Conservation (phyloP, 2,888 invertebrate genomes). For the Cantharis nigra region DNA sequence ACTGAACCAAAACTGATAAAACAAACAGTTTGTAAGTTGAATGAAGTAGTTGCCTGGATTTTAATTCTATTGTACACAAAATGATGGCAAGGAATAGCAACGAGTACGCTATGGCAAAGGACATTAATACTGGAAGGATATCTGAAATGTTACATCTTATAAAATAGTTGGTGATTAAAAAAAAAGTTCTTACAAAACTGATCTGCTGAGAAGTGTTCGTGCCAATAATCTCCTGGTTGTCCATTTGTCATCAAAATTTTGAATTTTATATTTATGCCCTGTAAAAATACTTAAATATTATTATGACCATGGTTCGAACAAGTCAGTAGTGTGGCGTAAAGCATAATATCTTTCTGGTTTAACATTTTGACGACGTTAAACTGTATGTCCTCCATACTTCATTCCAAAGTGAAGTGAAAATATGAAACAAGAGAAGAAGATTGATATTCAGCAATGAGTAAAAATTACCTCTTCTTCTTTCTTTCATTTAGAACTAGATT, state of each 20-base stretch:
- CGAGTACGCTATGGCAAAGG: slow-evolving; percentile 74
- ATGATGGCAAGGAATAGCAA: slow-evolving; percentile 73
- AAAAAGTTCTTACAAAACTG: slow-evolving; percentile 80
- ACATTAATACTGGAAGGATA: slow-evolving; percentile 80
- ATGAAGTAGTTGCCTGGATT: slow-evolving; percentile 80
- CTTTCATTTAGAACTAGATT: too few species aligned
- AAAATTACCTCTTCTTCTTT: too few species aligned
- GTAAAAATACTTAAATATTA: slow-evolving; percentile 18
- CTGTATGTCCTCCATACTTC: too few species aligned
- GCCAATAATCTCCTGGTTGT: slow-evolving; percentile 77
- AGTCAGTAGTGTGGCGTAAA: too few species aligned
- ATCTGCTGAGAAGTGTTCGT: slow-evolving; percentile 91
- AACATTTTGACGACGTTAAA: too few species aligned
- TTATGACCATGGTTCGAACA: too few species aligned
- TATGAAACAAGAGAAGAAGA: too few species aligned
- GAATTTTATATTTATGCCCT: slow-evolving; percentile 80
- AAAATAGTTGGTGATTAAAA: neutral
- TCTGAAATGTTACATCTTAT: slow-evolving; percentile 63
- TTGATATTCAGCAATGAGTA: too few species aligned
- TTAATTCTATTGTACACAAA: slow-evolving; percentile 76
- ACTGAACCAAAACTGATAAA: slow-evolving; percentile 71
- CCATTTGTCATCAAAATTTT: slow-evolving; percentile 89
- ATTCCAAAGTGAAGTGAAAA: too few species aligned
- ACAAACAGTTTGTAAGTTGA: slow-evolving; percentile 87
- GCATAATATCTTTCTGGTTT: too few species aligned